Percentiles rank a stretch among this genome's conserved stretches.
These are phyloP conservation scores for Pavo muticus DNA, from an alignment of 2,113 vertebrate species.

Conservation along the genomic window DNA sequence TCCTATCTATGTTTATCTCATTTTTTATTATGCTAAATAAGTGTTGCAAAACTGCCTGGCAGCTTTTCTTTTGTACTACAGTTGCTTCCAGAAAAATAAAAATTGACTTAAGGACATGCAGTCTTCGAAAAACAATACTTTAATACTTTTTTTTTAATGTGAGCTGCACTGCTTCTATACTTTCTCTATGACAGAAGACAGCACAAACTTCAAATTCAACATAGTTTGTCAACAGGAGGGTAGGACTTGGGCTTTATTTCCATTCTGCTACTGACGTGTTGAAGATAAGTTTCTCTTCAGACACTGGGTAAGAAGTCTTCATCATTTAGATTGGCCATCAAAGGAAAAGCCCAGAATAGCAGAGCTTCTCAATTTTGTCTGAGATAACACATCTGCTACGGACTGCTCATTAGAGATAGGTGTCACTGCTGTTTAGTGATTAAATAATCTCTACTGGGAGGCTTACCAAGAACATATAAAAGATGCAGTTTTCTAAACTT, in stretches of 20 bases:
- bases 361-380: neutral
- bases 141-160: neutral
- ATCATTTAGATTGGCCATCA: neutral
- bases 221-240: neutral
- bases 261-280: neutral
- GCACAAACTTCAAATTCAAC: neutral
- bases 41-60: neutral
- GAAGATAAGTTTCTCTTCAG: neutral
- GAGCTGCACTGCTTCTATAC: neutral
- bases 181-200: neutral
- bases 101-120: neutral
- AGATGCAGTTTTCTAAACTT: neutral
- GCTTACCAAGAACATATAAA: neutral
- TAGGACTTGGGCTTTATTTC: neutral
- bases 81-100: neutral
- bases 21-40: neutral
- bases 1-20: neutral
- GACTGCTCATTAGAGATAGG: neutral
- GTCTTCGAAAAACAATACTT: neutral
- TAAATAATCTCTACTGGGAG: neutral
- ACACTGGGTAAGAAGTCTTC: neutral
- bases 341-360: neutral
- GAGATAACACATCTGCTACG: neutral
- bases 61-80: neutral
- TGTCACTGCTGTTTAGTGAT: neutral